phyloP scores from a whole-genome alignment of 2,113 vertebrate species.

The Cyprinodon variegatus region DNA sequence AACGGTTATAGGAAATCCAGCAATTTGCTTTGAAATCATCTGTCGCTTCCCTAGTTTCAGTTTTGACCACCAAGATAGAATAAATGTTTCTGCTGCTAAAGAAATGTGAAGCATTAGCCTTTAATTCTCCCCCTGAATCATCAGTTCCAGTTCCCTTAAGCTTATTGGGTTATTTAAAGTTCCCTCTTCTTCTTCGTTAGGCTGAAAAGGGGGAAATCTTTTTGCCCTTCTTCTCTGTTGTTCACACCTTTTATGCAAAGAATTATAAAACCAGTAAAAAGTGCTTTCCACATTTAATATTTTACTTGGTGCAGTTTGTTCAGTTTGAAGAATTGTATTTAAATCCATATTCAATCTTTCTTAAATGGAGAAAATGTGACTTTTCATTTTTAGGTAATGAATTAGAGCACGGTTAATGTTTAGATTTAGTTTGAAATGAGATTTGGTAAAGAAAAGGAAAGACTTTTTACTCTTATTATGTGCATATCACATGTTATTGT shows the following conservation, averaged over 20 bases:
- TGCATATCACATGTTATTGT: not conserved
- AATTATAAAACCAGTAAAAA: not conserved
- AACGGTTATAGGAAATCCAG: conserved; percentile 33
- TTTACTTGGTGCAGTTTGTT: not conserved
- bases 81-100: conserved; percentile 13
- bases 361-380: no score
- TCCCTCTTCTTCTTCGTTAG: conserved; percentile 16
- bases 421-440: not conserved
- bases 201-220: conserved; percentile 7
- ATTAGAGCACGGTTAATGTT: not conserved
- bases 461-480: not conserved
- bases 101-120: conserved; percentile 13
- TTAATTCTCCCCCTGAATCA: conserved; percentile 4
- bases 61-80: conserved; percentile 4
- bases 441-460: not conserved
- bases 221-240: no score
- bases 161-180: not conserved
- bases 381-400: no score
- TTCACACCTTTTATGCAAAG: no score
- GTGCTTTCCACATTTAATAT: not conserved
- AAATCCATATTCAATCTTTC: not conserved
- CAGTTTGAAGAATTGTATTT: not conserved
- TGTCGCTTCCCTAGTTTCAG: conserved; percentile 4
- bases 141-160: conserved; percentile 40
- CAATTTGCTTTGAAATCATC: not conserved